These are phyloP conservation scores for Tyria jacobaeae DNA, from an alignment of 2,888 invertebrate species.

Conservation along the genomic window DNA sequence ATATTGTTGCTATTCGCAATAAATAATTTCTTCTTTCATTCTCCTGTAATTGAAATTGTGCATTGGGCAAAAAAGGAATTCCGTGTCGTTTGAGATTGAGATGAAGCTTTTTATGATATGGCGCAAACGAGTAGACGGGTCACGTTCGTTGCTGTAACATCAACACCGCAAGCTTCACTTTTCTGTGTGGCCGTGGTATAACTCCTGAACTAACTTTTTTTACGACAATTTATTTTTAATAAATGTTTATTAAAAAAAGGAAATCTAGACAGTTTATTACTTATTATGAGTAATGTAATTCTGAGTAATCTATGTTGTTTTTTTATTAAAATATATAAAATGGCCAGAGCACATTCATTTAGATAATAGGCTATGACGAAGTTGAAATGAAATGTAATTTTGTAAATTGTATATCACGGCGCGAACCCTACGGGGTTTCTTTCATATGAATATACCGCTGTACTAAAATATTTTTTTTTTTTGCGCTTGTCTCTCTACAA, in stretches of 20 bases:
- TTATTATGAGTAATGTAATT: not conserved
- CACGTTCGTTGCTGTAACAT: not conserved
- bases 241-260: not conserved
- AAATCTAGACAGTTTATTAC: not conserved
- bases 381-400: slow-evolving; percentile 68
- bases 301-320: slow-evolving; percentile 6
- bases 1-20: not conserved
- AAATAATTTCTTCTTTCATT: not conserved
- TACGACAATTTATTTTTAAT: not conserved
- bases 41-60: too few relatives aligned
- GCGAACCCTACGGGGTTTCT: slow-evolving; percentile 54
- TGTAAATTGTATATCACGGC: slow-evolving; percentile 65
- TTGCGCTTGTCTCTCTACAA: slow-evolving; percentile 43
- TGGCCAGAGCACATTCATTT: slow-evolving; percentile 26
- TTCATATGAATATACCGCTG: slow-evolving; percentile 56
- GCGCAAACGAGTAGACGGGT: too few relatives aligned
- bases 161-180: too few relatives aligned
- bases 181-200: too few relatives aligned
- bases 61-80: not conserved
- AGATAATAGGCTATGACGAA: slow-evolving; percentile 46
- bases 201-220: too few relatives aligned
- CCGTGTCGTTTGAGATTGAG: too few relatives aligned
- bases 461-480: slow-evolving; percentile 59
- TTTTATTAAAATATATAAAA: slow-evolving; percentile 12
- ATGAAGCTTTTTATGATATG: too few relatives aligned